Evolutionary conservation across 2,888 invertebrate species (phyloP).

Genomic region (Limnephilus auricula): DNA sequence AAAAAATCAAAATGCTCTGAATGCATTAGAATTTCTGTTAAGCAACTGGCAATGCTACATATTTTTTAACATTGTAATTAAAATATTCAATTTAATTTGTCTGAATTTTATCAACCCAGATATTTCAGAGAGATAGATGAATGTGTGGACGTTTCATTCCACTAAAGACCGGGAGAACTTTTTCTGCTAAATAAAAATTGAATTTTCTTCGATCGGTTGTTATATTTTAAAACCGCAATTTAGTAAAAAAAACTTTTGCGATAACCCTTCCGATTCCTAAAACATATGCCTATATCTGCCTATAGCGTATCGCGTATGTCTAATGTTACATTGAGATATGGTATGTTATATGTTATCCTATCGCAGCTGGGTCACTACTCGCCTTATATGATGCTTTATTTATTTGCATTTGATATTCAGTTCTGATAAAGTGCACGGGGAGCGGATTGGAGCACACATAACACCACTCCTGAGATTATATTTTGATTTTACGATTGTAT

Average conservation of each 20-base stretch:
- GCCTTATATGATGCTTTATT: conserved; percentile 25
- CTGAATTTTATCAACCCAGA: no score
- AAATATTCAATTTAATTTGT: no score
- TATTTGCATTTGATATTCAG: conserved; percentile 41
- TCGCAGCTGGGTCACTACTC: not conserved
- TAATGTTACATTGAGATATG: not conserved
- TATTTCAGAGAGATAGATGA: no score
- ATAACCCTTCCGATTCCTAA: not conserved
- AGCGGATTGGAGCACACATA: conserved; percentile 6
- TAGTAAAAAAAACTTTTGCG: not conserved
- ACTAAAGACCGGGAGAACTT: no score
- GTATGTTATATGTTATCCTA: not conserved
- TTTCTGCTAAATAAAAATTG: not conserved
- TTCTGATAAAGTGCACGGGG: conserved; percentile 20
- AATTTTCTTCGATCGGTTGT: not conserved
- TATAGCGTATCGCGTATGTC: not conserved
- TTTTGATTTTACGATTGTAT: not conserved
- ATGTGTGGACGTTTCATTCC: no score
- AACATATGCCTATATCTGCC: not conserved
- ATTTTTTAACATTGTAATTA: no score
- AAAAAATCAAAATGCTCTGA: no score
- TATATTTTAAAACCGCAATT: not conserved
- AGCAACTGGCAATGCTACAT: no score
- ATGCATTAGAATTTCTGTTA: no score
- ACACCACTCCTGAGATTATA: not conserved